phyloP scores from a whole-genome alignment of 2,113 vertebrate species.

The Mormoops blainvillei region DNA sequence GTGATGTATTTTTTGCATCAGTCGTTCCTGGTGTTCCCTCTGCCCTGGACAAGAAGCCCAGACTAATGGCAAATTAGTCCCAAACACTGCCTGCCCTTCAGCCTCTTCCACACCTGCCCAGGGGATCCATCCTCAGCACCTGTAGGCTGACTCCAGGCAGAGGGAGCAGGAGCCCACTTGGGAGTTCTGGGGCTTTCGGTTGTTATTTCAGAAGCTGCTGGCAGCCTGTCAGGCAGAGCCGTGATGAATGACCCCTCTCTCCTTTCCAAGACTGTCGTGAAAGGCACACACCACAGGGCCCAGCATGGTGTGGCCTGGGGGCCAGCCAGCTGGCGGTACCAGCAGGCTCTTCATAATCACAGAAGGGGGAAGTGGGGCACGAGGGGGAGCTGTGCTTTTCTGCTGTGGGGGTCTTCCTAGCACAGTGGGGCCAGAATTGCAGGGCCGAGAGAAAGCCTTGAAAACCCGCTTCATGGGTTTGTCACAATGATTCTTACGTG shows the following conservation, averaged over 20 bases:
- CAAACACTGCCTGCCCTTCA: neutral
- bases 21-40: neutral
- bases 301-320: neutral
- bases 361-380: neutral
- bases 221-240: neutral
- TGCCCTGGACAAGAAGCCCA: neutral
- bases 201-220: neutral
- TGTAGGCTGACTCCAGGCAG: neutral
- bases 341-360: neutral
- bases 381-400: neutral
- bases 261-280: neutral
- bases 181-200: neutral
- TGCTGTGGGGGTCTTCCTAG: neutral
- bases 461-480: neutral
- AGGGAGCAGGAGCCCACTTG: neutral
- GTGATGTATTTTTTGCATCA: neutral
- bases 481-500: neutral
- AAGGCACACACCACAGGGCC: neutral
- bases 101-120: neutral
- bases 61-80: neutral
- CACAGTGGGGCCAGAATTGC: neutral
- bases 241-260: neutral
- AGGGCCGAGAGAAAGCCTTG: neutral
- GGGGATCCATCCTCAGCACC: neutral
- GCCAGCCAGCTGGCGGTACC: neutral